Conservation (phyloP, 2,888 invertebrate species). For the Dicycla oo region DNA sequence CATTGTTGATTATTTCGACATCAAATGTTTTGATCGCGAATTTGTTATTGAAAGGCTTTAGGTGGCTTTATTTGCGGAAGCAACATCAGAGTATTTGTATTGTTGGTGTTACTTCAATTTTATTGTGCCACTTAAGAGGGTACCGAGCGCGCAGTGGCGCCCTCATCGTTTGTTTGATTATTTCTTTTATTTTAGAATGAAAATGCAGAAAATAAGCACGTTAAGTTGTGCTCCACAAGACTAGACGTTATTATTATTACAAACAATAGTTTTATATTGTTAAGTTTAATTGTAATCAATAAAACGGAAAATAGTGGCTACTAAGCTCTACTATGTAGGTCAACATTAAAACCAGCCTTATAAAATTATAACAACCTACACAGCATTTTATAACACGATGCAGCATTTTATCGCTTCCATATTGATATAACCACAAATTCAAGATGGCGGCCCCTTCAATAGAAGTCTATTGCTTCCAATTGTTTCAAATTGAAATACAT, state of each 20-base stretch:
- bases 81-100: background rate
- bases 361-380: background rate
- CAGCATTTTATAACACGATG: conserved; percentile 1
- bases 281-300: too few species aligned
- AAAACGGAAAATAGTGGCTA: too few species aligned
- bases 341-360: too few species aligned
- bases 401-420: conserved; percentile 22
- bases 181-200: too few species aligned
- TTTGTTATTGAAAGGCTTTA: conserved; percentile 3
- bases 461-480: conserved; percentile 66
- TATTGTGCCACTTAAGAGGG: too few species aligned
- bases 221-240: too few species aligned
- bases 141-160: too few species aligned
- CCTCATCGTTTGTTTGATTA: too few species aligned
- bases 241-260: too few species aligned
- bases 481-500: conserved; percentile 69
- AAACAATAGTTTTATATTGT: too few species aligned
- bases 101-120: background rate
- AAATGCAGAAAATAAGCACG: too few species aligned
- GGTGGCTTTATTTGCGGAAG: conserved; percentile 19
- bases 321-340: background rate
- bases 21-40: conserved; percentile 44
- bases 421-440: conserved; percentile 19
- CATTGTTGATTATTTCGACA: conserved; percentile 61
- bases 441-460: conserved; percentile 33